Evolutionary conservation across 2,888 invertebrate genomes (phyloP).

Genomic region (Leptopilina myrica): DNA sequence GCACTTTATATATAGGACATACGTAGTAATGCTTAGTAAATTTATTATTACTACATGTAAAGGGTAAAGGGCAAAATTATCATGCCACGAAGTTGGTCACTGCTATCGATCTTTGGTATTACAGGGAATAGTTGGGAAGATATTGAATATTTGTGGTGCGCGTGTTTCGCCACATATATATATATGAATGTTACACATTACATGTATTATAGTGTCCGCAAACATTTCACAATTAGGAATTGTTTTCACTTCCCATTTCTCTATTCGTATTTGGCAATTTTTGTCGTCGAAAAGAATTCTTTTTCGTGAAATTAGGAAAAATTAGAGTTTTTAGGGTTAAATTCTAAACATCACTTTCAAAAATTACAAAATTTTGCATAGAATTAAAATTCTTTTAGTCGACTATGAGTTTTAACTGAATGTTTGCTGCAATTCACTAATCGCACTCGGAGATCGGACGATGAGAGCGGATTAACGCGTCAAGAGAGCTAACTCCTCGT

Average conservation of each 20-base stretch:
- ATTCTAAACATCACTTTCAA: background rate
- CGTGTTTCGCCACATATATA: constrained; percentile 26
- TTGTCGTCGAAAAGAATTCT: too few relatives aligned
- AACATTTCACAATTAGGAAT: background rate
- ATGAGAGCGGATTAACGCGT: constrained; percentile 36
- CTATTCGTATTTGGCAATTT: too few relatives aligned
- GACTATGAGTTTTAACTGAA: background rate
- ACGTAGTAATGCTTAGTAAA: too few relatives aligned
- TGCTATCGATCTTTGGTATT: constrained; percentile 65
- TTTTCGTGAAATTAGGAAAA: too few relatives aligned
- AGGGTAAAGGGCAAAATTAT: background rate
- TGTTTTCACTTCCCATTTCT: background rate
- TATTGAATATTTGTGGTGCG: constrained; percentile 60
- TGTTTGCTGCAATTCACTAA: constrained; percentile 19
- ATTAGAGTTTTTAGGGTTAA: too few relatives aligned
- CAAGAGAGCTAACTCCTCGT: constrained; percentile 32
- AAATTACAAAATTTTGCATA: background rate
- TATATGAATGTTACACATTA: constrained; percentile 12
- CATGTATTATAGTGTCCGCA: background rate
- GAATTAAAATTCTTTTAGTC: background rate
- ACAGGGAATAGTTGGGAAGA: constrained; percentile 57
- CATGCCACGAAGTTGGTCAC: constrained; percentile 51
- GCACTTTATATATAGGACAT: too few relatives aligned
- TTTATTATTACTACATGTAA: too few relatives aligned
- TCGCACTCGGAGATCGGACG: constrained; percentile 22